These are phyloP conservation scores for Pelmatolapia mariae DNA, from an alignment of 2,113 vertebrate genomes.

Conservation along the genomic window DNA sequence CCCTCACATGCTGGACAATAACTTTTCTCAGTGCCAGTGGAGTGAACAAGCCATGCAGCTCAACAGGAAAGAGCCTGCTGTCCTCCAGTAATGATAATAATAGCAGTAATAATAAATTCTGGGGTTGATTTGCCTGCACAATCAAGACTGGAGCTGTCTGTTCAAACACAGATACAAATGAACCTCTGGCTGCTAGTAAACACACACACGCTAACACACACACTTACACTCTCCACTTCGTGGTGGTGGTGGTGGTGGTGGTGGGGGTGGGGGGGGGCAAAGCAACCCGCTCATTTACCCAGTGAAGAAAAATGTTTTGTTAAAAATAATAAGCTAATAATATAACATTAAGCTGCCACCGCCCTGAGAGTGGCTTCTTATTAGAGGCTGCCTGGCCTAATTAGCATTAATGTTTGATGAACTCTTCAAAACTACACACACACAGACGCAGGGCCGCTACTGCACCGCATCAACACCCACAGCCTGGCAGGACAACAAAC, in stretches of 20 bases:
- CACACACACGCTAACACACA: neutral
- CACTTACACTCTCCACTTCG: neutral
- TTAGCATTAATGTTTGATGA: slow-evolving; percentile 64
- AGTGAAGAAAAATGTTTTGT: slow-evolving; percentile 9
- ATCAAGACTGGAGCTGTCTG: neutral
- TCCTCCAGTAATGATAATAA: neutral
- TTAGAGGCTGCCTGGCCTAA: slow-evolving; percentile 19
- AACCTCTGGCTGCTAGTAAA: neutral
- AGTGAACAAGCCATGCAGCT: neutral
- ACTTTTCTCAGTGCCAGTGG: neutral
- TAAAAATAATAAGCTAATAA: slow-evolving; percentile 12
- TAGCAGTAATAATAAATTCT: neutral
- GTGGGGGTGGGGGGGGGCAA: neutral
- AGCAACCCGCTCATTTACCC: neutral
- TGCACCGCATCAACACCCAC: slow-evolving; percentile 42
- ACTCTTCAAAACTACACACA: slow-evolving; percentile 27
- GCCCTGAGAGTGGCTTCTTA: slow-evolving; percentile 1
- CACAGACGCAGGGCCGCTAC: neutral
- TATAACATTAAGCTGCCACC: slow-evolving; percentile 1
- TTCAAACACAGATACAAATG: slow-evolving; percentile 37
- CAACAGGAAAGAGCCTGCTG: neutral
- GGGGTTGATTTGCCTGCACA: neutral
- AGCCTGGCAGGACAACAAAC: slow-evolving; percentile 63
- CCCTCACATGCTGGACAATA: neutral
- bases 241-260: too few species aligned